Conservation (phyloP, 1,140 invertebrate genomes). For the Hydropsyche tenuis region DNA sequence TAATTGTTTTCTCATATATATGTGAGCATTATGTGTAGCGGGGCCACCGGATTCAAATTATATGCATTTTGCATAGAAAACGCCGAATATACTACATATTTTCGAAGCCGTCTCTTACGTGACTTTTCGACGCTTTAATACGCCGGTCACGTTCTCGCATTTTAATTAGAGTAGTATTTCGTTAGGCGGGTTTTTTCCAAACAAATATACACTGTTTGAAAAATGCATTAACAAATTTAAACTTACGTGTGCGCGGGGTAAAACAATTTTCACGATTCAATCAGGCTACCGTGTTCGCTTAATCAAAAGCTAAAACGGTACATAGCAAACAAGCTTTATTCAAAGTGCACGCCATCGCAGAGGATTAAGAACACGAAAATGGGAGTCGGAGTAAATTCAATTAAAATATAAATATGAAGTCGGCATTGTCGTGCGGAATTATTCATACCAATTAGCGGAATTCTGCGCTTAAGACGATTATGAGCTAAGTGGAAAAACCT, state of each 20-base stretch:
- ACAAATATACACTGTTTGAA: slow-evolving; percentile 33
- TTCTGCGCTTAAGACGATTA: too few species aligned
- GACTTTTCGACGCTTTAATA: slow-evolving; percentile 22
- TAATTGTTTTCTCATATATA: slow-evolving; percentile 21
- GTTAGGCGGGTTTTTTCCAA: not conserved
- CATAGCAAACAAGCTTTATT: too few species aligned
- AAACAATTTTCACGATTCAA: slow-evolving; percentile 37
- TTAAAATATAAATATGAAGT: not conserved
- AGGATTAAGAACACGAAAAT: too few species aligned
- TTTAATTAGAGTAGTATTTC: slow-evolving; percentile 39
- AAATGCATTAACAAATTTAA: slow-evolving; percentile 30
- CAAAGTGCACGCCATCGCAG: too few species aligned
- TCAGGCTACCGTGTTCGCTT: slow-evolving; percentile 15
- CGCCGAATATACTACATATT: not conserved
- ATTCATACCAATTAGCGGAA: not conserved
- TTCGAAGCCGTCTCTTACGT: not conserved
- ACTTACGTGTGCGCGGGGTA: slow-evolving; percentile 12
- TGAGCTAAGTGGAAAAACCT: too few species aligned
- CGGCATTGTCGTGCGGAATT: not conserved
- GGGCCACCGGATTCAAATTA: not conserved
- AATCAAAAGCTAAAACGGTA: slow-evolving; percentile 1
- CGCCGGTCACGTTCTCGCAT: slow-evolving; percentile 18
- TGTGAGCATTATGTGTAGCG: not conserved
- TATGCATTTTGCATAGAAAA: not conserved
- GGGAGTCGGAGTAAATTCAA: not conserved